Evolutionary conservation across 2,888 invertebrate species (phyloP).

Genomic region (Pyralis farinalis): DNA sequence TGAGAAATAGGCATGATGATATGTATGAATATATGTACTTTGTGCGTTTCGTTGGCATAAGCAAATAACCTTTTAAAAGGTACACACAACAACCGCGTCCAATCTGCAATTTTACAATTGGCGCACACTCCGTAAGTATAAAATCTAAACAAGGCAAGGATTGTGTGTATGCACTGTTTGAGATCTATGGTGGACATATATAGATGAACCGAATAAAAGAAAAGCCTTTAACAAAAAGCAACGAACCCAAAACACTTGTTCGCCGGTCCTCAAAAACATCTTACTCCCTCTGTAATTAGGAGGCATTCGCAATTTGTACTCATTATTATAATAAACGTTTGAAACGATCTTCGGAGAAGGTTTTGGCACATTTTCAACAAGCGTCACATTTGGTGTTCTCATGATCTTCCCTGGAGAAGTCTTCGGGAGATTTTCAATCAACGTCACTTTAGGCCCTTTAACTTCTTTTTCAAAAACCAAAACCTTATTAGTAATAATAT

Average conservation of each 20-base stretch:
- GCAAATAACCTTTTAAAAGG: no score
- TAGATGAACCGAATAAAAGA: no score
- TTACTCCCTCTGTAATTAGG: slow-evolving; percentile 54
- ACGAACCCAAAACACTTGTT: slow-evolving; percentile 68
- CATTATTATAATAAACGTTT: slow-evolving; percentile 39
- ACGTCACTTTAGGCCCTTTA: slow-evolving; percentile 17
- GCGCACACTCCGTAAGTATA: no score
- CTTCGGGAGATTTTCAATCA: slow-evolving; percentile 3
- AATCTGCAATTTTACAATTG: no score
- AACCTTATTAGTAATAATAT: slow-evolving; percentile 32
- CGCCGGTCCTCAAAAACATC: slow-evolving; percentile 65
- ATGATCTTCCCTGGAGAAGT: slow-evolving; percentile 26
- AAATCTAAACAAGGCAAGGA: no score
- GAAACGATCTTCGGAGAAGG: slow-evolving; percentile 32
- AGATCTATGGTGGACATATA: no score
- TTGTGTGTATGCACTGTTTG: no score
- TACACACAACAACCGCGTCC: no score
- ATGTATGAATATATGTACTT: no score
- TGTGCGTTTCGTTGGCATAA: no score
- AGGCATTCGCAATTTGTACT: slow-evolving; percentile 45
- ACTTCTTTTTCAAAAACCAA: slow-evolving; percentile 33
- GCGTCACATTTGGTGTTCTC: slow-evolving; percentile 30
- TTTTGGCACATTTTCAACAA: slow-evolving; percentile 16
- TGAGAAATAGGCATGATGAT: no score
- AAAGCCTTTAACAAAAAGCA: slow-evolving; percentile 9